Evolutionary conservation across 2,888 invertebrate species (phyloP), one percentile per base, ranked within the genome.

Genomic region (Caenorhabditis drosophilae): DNA sequence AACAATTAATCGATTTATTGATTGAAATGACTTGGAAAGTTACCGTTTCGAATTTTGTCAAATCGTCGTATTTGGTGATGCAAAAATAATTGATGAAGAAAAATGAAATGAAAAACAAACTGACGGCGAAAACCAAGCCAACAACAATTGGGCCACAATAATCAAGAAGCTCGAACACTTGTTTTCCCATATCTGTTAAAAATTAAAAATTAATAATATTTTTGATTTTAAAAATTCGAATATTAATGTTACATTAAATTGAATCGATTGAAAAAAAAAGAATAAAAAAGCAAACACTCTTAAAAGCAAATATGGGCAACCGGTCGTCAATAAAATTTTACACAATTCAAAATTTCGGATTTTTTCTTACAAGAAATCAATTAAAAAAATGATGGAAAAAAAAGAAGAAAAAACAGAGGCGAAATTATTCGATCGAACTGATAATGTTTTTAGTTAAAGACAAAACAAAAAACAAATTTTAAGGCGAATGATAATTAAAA

Each of bases 1-100:
- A 67, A 46, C n/a, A n/a, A n/a, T n/a, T n/a, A n/a, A n/a, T 40
- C n/a, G 34, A 18, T 9, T 31, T 31, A 31, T 31, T 31, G 4
- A 18, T 23, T 18, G 18, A 23, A 25, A n/a, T 25, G 23, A 34
- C 12, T 42, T 25, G 9, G 4, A 42, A n/a, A 45, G 61, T 49
- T 31, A 82, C 81, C 80, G 75, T 70, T 58, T 81, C 81, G 50
- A 81, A 81, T 38, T 75, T 73, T 7, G 81, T 81, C 48, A 81
- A 60, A 52, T 81, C 81, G 64, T 81, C 81, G 56, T 76, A 69
- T 41, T 79, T 75, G 22, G 78, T 76, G 64, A 81, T 81, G 53
- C 80, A 81, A 71, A 75, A 80, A 67, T 72, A 80, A 67, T 79
- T 79, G 67, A 80, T 77, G 54, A 74, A 54, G 44, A 75, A 74